Evolutionary conservation across 2,888 invertebrate species (phyloP), one percentile per base, ranked within the genome.

Genomic region (Synanthedon vespiformis): DNA sequence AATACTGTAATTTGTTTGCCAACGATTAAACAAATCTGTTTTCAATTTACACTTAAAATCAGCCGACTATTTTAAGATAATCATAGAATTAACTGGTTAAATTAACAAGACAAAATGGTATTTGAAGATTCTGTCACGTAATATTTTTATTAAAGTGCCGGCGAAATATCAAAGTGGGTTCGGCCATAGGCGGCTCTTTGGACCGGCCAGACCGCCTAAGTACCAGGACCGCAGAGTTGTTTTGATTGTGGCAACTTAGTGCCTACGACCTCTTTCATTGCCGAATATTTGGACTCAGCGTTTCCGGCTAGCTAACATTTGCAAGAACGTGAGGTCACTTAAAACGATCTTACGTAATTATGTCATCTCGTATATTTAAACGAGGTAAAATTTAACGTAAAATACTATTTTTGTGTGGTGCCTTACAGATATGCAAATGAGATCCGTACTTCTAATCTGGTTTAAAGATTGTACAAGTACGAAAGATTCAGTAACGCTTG

Each of bases 181-280:
- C 22, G 22, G 34, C 34, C 34, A 34, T 34, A 34, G 34, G 8
- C 34, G 34, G 34, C 10, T 34, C 10, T 34, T 34, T 34, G 34
- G 34, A 34, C 34, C 34, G 34, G 10, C 34, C 34, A 34, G 10
- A 34, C 34, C 34, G 10, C 10, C 34, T 34, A 34, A 34, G 34
- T 34, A 73, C 69, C 76, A 77, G 75, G 72, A 76, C 70, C 67
- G 63, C 68, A 12, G 18, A 22, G 48, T 44, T 14, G 14, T 14
- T 14, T 44, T 14, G n/a, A 3, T 44, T 13, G 22, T 48, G 12
- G 63, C 49, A 50, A 51, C 49, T 67, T 58, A 62, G 72, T 57
- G 67, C 52, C 72, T 78, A 72, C 67, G 74, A 78, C 76, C 78
- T 68, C 68, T 63, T 73, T 75, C 77, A 78, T 78, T 77, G 80